Evolutionary conservation across 2,888 invertebrate species (phyloP), one percentile per base, ranked within the genome.

Genomic region (Lasioglossum lativentre): DNA sequence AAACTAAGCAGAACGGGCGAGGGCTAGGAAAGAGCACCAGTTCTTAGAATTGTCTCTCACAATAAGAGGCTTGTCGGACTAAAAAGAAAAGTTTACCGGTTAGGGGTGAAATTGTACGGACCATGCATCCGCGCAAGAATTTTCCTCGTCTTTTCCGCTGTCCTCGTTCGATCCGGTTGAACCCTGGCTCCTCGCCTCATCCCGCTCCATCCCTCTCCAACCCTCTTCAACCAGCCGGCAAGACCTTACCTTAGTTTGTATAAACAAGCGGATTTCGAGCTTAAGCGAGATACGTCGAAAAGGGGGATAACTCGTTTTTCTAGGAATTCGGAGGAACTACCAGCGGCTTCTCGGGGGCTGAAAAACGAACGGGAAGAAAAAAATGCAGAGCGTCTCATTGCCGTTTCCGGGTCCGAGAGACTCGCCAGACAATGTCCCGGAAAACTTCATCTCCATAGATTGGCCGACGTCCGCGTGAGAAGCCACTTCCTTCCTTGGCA

Each of bases 211-310:
- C 72, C 63, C 74, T 16, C 85, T 75, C 45, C 71, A 52, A 47
- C 66, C 63, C 77, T 71, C 30, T 30, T 81, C 74, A 30, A 16
- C 63, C 34, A 74, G 70, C 72, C 63, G 70, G 82, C 52, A 71
- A 74, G 83, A 71, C 83, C 63, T 81, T 85, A 83, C 90, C 88
- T 91, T 92, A 92, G 93, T 92, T 93, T 93, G 92, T 93, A 93
- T 93, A 94, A 94, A 93, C 93, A 93, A 94, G 93, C 92, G 92
- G 93, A 93, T 94, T 94, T 92, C 90, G 82, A 88, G 92, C 92
- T 93, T 91, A 92, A 91, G 89, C 90, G 89, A 89, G 91, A 92
- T 92, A 92, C 87, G 90, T 88, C 90, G 89, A 91, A 92, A 83
- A 86, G 82, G 80, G 85, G 84, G 78, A 85, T 76, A 66, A 80